Percentiles rank a stretch among this genome's conserved stretches.
These are phyloP conservation scores for Druceiella hillmani DNA, from an alignment of 2,888 invertebrate species.

Conservation along the genomic window DNA sequence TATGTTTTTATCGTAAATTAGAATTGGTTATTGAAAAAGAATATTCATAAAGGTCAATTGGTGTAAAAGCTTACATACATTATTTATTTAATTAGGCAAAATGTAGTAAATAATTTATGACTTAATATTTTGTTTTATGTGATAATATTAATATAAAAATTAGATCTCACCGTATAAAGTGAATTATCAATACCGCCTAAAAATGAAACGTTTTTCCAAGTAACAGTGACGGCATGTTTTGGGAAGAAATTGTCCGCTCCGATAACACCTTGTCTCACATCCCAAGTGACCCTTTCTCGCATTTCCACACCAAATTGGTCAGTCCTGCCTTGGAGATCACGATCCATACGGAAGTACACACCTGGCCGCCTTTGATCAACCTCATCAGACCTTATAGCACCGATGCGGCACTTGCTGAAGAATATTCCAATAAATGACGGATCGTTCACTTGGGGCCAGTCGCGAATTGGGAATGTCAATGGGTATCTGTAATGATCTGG, in stretches of 20 bases:
- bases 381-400: constrained; percentile 65
- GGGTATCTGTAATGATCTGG: constrained; percentile 82
- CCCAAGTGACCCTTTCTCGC: constrained; percentile 81
- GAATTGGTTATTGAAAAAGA: too few relatives aligned
- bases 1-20: too few relatives aligned
- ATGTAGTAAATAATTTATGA: too few relatives aligned
- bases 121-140: too few relatives aligned
- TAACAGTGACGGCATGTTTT: constrained; percentile 83
- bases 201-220: constrained; percentile 96
- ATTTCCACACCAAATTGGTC: constrained; percentile 84
- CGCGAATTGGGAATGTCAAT: constrained; percentile 77
- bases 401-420: constrained; percentile 83
- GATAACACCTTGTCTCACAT: constrained; percentile 83
- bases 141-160: too few relatives aligned
- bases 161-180: constrained; percentile 55
- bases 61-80: too few relatives aligned
- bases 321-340: constrained; percentile 57
- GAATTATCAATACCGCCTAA: constrained; percentile 81
- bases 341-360: constrained; percentile 69
- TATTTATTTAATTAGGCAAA: too few relatives aligned
- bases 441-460: constrained; percentile 83
- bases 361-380: constrained; percentile 73
- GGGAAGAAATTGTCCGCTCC: constrained; percentile 89
- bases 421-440: constrained; percentile 93
- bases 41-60: too few relatives aligned